phyloP scores from a whole-genome alignment of 1,140 invertebrate genomes.

The Cotesia glomerata region DNA sequence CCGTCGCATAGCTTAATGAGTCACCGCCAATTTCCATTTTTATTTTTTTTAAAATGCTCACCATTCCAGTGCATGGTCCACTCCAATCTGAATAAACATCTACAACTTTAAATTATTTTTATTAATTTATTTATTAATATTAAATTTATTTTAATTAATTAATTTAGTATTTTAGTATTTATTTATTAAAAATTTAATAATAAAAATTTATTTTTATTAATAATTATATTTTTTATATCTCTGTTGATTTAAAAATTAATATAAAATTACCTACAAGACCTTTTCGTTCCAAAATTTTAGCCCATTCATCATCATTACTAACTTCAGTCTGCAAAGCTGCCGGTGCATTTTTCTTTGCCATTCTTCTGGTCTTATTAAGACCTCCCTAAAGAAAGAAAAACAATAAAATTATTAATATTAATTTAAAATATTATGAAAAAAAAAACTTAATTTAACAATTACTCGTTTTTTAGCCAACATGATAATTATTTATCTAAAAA shows the following conservation, averaged over 20 bases:
- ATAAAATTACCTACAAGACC: constrained; percentile 76
- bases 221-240: not conserved
- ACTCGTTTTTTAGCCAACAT: constrained; percentile 44
- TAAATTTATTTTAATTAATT: too few species aligned
- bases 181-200: too few species aligned
- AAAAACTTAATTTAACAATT: constrained; percentile 1
- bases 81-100: constrained; percentile 94
- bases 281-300: constrained; percentile 76
- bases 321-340: constrained; percentile 81
- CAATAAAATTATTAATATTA: constrained; percentile 10
- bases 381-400: constrained; percentile 40
- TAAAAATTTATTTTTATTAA: too few species aligned
- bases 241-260: not conserved
- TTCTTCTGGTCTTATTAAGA: constrained; percentile 44
- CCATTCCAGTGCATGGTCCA: constrained; percentile 86
- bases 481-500: not conserved
- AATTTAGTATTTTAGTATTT: too few species aligned
- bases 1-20: constrained; percentile 78
- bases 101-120: constrained; percentile 68
- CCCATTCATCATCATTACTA: constrained; percentile 87
- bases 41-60: constrained; percentile 84
- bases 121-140: constrained; percentile 7
- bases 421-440: not conserved
- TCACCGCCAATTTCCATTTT: constrained; percentile 89
- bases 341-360: constrained; percentile 75